Evolutionary conservation across 2,797 vertebrate genomes (phyloP).

Genomic region (Emydoidea blandingii): DNA sequence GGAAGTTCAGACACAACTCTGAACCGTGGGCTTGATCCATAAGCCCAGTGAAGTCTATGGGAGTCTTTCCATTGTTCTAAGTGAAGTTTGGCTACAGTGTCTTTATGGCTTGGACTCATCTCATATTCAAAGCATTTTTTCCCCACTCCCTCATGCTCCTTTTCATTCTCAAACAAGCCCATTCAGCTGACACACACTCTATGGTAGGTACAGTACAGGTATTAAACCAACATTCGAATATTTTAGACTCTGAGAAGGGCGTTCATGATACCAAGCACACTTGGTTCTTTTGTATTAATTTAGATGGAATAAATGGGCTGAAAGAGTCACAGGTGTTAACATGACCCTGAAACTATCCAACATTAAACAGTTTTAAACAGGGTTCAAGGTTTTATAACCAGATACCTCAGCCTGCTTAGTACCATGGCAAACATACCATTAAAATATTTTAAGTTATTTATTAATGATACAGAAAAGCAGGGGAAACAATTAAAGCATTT

Average conservation of each 20-base stretch:
- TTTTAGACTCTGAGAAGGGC: neutral
- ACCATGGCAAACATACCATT: neutral
- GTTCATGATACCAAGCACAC: neutral
- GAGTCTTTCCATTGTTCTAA: slow-evolving; percentile 45
- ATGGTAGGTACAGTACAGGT: slow-evolving; percentile 18
- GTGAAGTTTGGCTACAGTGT: slow-evolving; percentile 46
- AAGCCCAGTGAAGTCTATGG: neutral
- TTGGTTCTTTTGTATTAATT: neutral
- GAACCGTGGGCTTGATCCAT: slow-evolving; percentile 11
- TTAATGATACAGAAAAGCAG: too few relatives aligned
- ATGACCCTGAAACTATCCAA: neutral
- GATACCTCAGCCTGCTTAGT: neutral
- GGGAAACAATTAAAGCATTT: too few relatives aligned
- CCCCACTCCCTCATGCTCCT: neutral
- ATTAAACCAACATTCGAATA: slow-evolving; percentile 25
- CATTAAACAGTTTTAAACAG: neutral
- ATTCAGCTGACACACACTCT: neutral
- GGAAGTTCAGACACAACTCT: neutral
- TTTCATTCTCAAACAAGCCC: slow-evolving; percentile 21
- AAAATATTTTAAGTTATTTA: too few relatives aligned
- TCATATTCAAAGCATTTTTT: slow-evolving; percentile 10
- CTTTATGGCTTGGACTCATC: slow-evolving; percentile 40
- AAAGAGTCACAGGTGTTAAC: neutral
- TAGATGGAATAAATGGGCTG: neutral
- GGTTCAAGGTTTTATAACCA: neutral